Evolutionary conservation across 2,888 invertebrate species (phyloP).

Genomic region (Dorcus parallelipipedus): DNA sequence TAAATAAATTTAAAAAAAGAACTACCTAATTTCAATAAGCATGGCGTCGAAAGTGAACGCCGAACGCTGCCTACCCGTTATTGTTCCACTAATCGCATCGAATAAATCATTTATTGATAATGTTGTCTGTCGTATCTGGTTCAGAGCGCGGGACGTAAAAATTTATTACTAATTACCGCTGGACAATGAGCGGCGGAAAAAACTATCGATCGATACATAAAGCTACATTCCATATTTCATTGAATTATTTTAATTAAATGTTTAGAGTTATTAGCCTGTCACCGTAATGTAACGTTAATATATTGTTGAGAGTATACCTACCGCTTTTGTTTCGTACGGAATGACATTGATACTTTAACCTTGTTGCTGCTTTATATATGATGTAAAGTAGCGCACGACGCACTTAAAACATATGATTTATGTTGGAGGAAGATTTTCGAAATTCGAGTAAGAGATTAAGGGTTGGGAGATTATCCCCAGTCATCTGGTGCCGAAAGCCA

Average conservation of each 20-base stretch:
- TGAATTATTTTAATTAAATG: conserved; percentile 19
- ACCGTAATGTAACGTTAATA: too few relatives aligned
- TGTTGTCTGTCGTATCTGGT: too few relatives aligned
- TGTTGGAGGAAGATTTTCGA: not conserved
- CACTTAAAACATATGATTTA: too few relatives aligned
- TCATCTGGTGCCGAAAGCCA: too few relatives aligned
- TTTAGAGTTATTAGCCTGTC: too few relatives aligned
- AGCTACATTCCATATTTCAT: conserved; percentile 28
- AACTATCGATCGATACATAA: conserved; percentile 22
- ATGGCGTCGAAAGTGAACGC: conserved; percentile 1
- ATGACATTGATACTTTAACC: too few relatives aligned
- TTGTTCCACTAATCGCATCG: not conserved
- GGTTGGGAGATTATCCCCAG: not conserved
- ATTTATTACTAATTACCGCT: not conserved
- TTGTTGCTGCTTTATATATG: too few relatives aligned
- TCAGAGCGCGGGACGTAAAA: not conserved
- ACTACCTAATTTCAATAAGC: too few relatives aligned
- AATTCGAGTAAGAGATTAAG: not conserved
- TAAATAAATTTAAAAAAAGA: conserved; percentile 1
- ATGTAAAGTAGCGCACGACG: too few relatives aligned
- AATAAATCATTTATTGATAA: not conserved
- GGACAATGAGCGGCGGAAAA: conserved; percentile 17
- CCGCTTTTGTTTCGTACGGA: too few relatives aligned
- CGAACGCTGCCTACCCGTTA: not conserved
- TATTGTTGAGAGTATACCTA: too few relatives aligned